A percentile compares a stretch with the other conserved stretches of the same genome.
These are phyloP conservation scores for Drosophila funebris DNA, from an alignment of 1,140 invertebrate species.

Conservation along the genomic window DNA sequence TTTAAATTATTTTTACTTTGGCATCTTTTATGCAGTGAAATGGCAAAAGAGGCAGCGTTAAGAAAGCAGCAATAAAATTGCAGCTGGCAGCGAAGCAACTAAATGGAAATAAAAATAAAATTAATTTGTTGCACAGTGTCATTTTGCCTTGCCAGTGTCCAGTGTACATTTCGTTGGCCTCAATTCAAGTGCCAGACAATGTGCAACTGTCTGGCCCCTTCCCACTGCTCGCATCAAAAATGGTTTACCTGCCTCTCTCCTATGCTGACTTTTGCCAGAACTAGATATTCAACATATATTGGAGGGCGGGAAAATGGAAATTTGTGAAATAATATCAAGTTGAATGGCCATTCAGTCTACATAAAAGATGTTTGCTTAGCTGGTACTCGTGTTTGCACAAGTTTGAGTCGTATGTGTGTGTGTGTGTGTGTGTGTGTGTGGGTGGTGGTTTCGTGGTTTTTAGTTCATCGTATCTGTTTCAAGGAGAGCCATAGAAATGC, in stretches of 20 bases:
- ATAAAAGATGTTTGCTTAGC: constrained; percentile 72
- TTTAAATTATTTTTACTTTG: too few species aligned
- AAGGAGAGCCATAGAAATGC: constrained; percentile 35
- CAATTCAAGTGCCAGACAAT: constrained; percentile 37
- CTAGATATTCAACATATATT: too few species aligned
- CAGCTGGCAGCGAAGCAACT: neutral
- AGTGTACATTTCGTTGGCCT: constrained; percentile 44
- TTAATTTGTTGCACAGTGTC: constrained; percentile 57
- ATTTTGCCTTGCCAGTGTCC: constrained; percentile 13
- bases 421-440: constrained; percentile 7
- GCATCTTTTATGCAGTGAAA: constrained; percentile 2
- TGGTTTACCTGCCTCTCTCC: neutral
- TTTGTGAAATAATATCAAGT: constrained; percentile 71
- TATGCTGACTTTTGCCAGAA: too few species aligned
- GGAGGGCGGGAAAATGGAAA: constrained; percentile 65
- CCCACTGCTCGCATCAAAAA: too few species aligned
- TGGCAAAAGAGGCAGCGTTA: too few species aligned
- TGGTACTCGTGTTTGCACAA: constrained; percentile 61
- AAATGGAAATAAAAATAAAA: constrained; percentile 46
- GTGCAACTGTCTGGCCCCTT: neutral
- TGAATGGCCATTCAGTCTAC: constrained; percentile 68
- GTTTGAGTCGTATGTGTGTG: constrained; percentile 46
- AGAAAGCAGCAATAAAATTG: constrained; percentile 13
- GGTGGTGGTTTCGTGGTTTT: neutral
- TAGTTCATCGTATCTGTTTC: too few species aligned